Evolutionary conservation across 2,888 invertebrate genomes (phyloP).

Genomic region (Drosophila mercatorum): DNA sequence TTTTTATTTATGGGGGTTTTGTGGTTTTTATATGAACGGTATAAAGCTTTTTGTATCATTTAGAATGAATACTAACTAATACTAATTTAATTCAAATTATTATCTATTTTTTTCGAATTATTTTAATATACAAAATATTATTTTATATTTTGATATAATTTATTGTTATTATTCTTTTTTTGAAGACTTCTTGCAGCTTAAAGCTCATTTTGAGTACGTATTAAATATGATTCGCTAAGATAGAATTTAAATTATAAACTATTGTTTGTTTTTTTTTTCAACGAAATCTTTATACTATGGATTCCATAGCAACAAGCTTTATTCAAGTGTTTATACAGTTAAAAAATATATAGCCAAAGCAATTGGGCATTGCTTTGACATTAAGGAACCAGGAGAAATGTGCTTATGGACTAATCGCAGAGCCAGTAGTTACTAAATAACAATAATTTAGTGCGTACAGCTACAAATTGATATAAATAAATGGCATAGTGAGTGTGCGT

Average conservation of each 20-base stretch:
- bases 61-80: background rate
- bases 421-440: conserved; percentile 39
- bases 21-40: background rate
- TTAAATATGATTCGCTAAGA: background rate
- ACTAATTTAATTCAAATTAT: background rate
- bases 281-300: conserved; percentile 37
- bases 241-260: background rate
- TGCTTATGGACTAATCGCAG: conserved; percentile 34
- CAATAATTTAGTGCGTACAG: conserved; percentile 31
- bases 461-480: conserved; percentile 59
- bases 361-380: conserved; percentile 31
- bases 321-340: conserved; percentile 39
- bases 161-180: background rate
- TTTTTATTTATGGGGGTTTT: background rate
- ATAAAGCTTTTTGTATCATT: background rate
- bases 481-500: conserved; percentile 39
- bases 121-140: background rate
- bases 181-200: background rate
- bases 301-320: conserved; percentile 43
- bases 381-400: conserved; percentile 66
- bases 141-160: background rate
- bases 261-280: conserved; percentile 9
- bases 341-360: conserved; percentile 38
- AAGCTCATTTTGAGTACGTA: background rate
- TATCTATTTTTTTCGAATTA: background rate